Base-by-base conservation (phyloP, 2,113 vertebrate species). In the Hydropotes inermis region DNA sequence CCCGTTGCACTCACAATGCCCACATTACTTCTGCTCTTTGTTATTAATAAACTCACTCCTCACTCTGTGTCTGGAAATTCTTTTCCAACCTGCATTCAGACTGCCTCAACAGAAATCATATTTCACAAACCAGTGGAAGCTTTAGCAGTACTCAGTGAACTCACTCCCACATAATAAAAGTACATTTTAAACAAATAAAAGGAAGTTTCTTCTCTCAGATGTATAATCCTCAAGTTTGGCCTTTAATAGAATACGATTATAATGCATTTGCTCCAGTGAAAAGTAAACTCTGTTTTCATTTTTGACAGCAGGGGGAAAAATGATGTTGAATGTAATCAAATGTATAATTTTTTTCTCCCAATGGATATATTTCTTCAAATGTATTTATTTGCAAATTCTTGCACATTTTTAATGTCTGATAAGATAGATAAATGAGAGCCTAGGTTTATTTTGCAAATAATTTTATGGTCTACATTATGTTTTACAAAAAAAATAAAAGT, bases 391-490 rank as follows among this genome's bases (percentile, higher is more conserved):
- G n/a, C n/a, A 70, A 36, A 36, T 70, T 70, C 64, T 70, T 88
- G 95, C 97, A 57, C 96, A 90, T 97, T 96, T 90, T 70, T 81
- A 96, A 55, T 87, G 82, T 97, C 43, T 94, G 33, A 61, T 43
- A 93, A 50, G 12, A 96, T 55, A 95, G 96, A 97, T 89, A 96
- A 96, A 97, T 96, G 96, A 97, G 86, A 82, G 43, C 50, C 30
- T 95, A 36, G 7, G 43, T 86, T 94, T 91, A 86, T 86, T 88
- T 95, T 92, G 76, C 96, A 86, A 97, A 93, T 95, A 97, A 96
- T 81, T 97, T 94, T 78, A 95, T 74, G 21, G 6, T 55, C 33
- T 97, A 55, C 21, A 58, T 97, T 92, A 95, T 13, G 6, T 93
- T 97, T 91, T 47, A 70, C 85, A 54, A n/a, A 84, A 86, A 91